Percentiles rank a stretch among this genome's conserved stretches.
These are phyloP conservation scores for Puntigrus tetrazona DNA, from an alignment of 2,113 vertebrate genomes.

Conservation along the genomic window DNA sequence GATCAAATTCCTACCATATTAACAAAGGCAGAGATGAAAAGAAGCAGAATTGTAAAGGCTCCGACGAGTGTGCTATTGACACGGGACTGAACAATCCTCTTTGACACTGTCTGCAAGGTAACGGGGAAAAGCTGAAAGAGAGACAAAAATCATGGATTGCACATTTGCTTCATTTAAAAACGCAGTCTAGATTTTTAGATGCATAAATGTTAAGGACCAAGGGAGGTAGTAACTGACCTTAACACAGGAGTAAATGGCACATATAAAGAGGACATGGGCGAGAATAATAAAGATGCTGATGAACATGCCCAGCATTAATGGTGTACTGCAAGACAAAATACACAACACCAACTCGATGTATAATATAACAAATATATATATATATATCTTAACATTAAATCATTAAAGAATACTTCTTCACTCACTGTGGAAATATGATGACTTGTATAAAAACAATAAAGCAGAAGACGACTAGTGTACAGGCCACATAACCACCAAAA, in stretches of 20 bases:
- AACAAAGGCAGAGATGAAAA: constrained; percentile 86
- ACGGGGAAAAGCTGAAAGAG: constrained; percentile 81
- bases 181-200: constrained; percentile 24
- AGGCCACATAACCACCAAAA: constrained; percentile 89
- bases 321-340: constrained; percentile 74
- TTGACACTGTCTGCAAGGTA: constrained; percentile 81
- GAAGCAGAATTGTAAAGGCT: constrained; percentile 86
- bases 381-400: not conserved
- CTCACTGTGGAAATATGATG: constrained; percentile 87
- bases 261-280: constrained; percentile 83
- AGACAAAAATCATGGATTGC: constrained; percentile 1
- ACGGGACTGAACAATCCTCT: constrained; percentile 87
- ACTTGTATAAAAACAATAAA: constrained; percentile 89
- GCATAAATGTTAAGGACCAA: constrained; percentile 1
- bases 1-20: constrained; percentile 83
- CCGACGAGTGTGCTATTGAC: constrained; percentile 87
- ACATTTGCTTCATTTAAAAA: not conserved
- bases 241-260: constrained; percentile 89
- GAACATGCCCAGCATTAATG: constrained; percentile 85
- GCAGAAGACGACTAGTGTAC: constrained; percentile 87
- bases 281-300: constrained; percentile 85
- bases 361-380: not conserved
- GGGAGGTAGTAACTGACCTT: constrained; percentile 73
- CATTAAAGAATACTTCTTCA: constrained; percentile 20
- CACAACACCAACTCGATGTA: constrained; percentile 23